Evolutionary conservation across 2,113 vertebrate species (phyloP), one percentile per base, ranked within the genome.

Genomic region (Sterrhoptilus dennistouni): DNA sequence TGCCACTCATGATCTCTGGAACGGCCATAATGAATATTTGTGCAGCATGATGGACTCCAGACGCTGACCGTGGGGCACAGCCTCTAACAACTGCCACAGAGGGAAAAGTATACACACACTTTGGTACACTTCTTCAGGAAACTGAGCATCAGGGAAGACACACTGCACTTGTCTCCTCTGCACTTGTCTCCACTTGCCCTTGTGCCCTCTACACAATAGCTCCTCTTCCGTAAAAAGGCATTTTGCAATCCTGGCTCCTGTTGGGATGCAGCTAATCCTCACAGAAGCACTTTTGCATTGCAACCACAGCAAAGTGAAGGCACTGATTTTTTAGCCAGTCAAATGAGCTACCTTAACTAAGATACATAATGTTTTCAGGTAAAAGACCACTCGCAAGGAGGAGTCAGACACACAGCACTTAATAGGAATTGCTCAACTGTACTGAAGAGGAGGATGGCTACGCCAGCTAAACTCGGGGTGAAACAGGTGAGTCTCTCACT

Each of bases 21-120:
- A 92, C 0, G 14, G 50, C 65, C 65, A 21, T 60, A 90, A 86
- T 31, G 47, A 94, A 33, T 45, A 68, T 49, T 49, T 38, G n/a
- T 19, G 47, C 2, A 3, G 64, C 40, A 18, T 4, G 21, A 80
- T 28, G n/a, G 83, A 40, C 29, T 63, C 44, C 50, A 78, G 49
- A 40, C 14, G 6, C n/a, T 11, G 53, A 64, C 5, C 0, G 5
- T 18, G 36, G 31, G 70, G 49, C 54, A 92, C 5, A 31, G 54
- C 11, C 22, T 81, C 57, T 5, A 50, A 45, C 16, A 65, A 22
- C 47, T 27, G 71, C n/a, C 59, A 66, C 11, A 42, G 31, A 75
- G 28, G 7, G 6, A 18, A 24, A 50, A 38, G 85, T 9, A n/a
- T 0, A n/a, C 1, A 14, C 11, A 23, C 45, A 8, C 50, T 63